Evolutionary conservation across 2,113 vertebrate genomes (phyloP).

Genomic region (Sminthopsis crassicaudata): DNA sequence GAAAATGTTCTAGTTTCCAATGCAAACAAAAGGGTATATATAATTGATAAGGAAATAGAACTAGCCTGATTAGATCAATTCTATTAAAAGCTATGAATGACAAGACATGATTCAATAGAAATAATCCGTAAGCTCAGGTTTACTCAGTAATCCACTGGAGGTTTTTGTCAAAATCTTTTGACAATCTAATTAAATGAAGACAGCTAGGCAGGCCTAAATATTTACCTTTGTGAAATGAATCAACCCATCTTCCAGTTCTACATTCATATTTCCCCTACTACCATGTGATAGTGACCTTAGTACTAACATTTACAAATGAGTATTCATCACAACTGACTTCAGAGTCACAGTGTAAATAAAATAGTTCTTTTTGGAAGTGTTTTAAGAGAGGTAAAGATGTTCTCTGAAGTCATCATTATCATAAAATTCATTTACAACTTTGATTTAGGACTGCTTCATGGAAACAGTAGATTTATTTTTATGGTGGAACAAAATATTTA

Average conservation of each 20-base stretch:
- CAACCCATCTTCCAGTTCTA: slow-evolving; percentile 77
- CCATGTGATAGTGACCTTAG: slow-evolving; percentile 79
- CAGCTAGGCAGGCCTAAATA: slow-evolving; percentile 77
- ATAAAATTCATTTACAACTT: slow-evolving; percentile 37
- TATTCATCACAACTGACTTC: slow-evolving; percentile 59
- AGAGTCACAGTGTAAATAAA: slow-evolving; percentile 59
- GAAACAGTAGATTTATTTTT: slow-evolving; percentile 33
- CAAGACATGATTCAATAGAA: slow-evolving; percentile 80
- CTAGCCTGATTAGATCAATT: slow-evolving; percentile 83
- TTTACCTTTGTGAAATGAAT: slow-evolving; percentile 85
- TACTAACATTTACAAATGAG: slow-evolving; percentile 66
- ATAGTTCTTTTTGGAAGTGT: slow-evolving; percentile 2
- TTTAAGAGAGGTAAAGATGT: slow-evolving; percentile 47
- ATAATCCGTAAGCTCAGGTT: slow-evolving; percentile 80
- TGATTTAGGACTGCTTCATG: slow-evolving; percentile 31
- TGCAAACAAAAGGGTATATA: slow-evolving; percentile 75
- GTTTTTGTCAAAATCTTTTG: slow-evolving; percentile 87
- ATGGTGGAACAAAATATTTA: slow-evolving; percentile 31
- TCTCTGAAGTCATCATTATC: slow-evolving; percentile 22
- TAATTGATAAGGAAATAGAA: slow-evolving; percentile 79
- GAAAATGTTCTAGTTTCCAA: slow-evolving; percentile 68
- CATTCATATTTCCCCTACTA: slow-evolving; percentile 75
- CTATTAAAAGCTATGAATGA: slow-evolving; percentile 82
- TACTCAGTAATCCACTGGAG: slow-evolving; percentile 83
- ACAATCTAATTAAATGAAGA: slow-evolving; percentile 87